Percentiles rank a stretch among this genome's conserved stretches.
Evolutionary conservation across 2,113 vertebrate species (phyloP).

Genomic region (Pelmatolapia mariae): DNA sequence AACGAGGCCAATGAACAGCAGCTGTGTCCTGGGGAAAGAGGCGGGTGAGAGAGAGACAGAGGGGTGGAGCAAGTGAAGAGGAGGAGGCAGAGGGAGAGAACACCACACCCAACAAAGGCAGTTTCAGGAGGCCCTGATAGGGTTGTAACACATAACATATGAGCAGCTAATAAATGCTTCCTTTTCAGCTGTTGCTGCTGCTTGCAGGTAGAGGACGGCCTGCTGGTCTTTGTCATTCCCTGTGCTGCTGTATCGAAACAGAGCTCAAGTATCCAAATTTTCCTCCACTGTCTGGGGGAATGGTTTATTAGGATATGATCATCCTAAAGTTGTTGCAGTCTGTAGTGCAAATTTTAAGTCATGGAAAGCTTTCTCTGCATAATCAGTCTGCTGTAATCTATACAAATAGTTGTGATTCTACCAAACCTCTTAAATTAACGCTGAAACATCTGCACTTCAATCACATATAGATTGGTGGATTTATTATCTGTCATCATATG

Average conservation of each 20-base stretch:
- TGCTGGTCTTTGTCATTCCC: neutral
- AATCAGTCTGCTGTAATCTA: neutral
- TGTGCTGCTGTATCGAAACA: neutral
- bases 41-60: neutral
- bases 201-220: rapidly evolving
- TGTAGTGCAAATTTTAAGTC: rapidly evolving
- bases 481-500: neutral
- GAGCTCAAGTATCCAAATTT: rapidly evolving
- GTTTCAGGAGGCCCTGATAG: neutral
- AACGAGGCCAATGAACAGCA: too few relatives aligned
- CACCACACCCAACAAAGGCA: rapidly evolving
- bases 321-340: rapidly evolving
- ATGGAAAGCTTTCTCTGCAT: neutral
- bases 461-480: neutral
- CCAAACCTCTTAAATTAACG: neutral
- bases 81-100: neutral
- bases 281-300: neutral
- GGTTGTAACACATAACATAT: neutral
- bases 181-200: neutral
- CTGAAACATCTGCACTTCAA: neutral
- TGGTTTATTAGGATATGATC: rapidly evolving
- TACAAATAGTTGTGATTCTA: rapidly evolving
- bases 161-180: neutral
- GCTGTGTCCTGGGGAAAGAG: too few relatives aligned
- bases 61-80: rapidly evolving